Conservation (phyloP, 1,140 invertebrate species). For the Acromyrmex echinatior region DNA sequence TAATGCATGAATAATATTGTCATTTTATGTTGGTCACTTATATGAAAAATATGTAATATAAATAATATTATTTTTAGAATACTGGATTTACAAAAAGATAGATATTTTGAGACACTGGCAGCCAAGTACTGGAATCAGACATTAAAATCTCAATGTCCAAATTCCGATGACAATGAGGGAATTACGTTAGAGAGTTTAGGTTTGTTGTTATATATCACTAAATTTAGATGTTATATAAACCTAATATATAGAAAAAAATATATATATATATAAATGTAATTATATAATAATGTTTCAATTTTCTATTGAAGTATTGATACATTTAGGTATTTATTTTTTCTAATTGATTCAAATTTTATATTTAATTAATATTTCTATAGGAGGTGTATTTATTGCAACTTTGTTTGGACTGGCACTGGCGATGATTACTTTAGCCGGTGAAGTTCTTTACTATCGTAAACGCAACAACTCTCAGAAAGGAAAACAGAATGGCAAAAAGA, state of each 20-base stretch:
- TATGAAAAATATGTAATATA: conserved; percentile 17
- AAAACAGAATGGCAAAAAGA: conserved; percentile 80
- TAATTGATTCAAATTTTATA: neutral
- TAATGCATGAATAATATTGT: neutral
- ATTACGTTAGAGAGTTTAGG: conserved; percentile 95
- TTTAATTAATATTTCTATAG: conserved; percentile 84
- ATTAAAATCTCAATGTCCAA: conserved; percentile 89
- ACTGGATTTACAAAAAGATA: conserved; percentile 93
- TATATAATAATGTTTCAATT: neutral
- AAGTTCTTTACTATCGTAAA: conserved; percentile 92
- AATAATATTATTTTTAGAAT: conserved; percentile 87
- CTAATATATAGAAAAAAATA: no score
- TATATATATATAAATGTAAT: neutral
- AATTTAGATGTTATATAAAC: neutral
- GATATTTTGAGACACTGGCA: conserved; percentile 92
- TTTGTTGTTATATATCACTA: conserved; percentile 76
- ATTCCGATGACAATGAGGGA: conserved; percentile 93
- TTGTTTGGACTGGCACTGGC: conserved; percentile 93
- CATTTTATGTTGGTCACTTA: neutral
- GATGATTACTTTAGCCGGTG: conserved; percentile 93
- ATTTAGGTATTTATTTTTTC: neutral
- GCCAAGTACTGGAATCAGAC: conserved; percentile 95
- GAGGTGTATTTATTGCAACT: conserved; percentile 96
- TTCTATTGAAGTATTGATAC: neutral
- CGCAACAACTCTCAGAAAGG: conserved; percentile 87